Base-by-base conservation (phyloP, 2,888 invertebrate species). In the Copidosoma aretas region DNA sequence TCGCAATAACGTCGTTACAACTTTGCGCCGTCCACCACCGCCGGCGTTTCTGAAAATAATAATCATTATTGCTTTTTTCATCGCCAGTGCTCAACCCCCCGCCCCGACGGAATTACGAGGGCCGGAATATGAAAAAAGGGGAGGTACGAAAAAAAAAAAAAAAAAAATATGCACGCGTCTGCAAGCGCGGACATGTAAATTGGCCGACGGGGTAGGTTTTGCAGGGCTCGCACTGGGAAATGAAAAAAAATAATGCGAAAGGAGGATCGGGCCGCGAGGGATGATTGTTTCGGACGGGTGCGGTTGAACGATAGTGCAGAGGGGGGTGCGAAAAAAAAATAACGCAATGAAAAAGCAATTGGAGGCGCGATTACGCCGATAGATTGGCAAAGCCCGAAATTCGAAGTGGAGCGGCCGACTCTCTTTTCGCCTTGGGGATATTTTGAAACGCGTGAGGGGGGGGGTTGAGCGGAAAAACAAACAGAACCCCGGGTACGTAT, bases 281-380 rank as follows among this genome's bases (percentile, higher is more conserved):
- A 41, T 14, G 41, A 41, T 41, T 41, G 41, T 41, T 41, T 41
- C 41, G 41, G 41, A 14, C 14, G 10, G 8, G 10, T 8, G 41
- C 41, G n/a, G n/a, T n/a, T n/a, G n/a, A n/a, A 41, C 41, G 41
- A 41, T 8, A 14, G 41, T 8, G 14, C 8, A 41, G 41, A 41
- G 41, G 41, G 41, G 41, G 41, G 41, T 41, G 41, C 41, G 12
- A 15, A 17, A 17, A 52, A 52, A 53, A 24, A 59, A 53, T 62
- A 65, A 62, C 69, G 65, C 58, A 69, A 62, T 65, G 58, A 69
- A 69, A 65, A 69, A 62, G 65, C 69, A 69, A 65, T 69, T 54
- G 46, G 43, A 61, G 43, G 64, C 22, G 61, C 68, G 68, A 68
- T 64, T 68, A 65, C 69, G 69, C 53, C 61, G 57, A 65, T 61